These are phyloP conservation scores for Melieria omissa DNA, from an alignment of 2,888 invertebrate genomes.

Conservation along the genomic window DNA sequence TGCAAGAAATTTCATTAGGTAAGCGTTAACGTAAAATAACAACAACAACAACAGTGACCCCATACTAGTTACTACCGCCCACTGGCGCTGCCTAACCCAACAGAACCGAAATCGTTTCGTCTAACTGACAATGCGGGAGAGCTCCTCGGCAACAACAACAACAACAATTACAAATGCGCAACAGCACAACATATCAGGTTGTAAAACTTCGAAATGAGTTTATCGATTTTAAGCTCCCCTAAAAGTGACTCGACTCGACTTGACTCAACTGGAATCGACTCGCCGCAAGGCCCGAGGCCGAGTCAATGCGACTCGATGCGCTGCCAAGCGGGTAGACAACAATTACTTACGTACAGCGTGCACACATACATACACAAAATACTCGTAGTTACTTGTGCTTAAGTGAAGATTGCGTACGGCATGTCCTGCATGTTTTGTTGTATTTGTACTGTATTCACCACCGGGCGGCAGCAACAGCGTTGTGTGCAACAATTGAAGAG, in stretches of 20 bases:
- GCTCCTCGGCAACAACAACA: constrained; percentile 13
- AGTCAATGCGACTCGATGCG: no score
- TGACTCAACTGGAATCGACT: no score
- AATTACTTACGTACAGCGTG: no score
- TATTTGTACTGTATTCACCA: no score
- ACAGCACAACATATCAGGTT: constrained; percentile 35
- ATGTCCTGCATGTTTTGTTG: no score
- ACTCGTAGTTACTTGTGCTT: no score
- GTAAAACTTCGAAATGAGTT: constrained; percentile 46
- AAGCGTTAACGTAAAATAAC: constrained; percentile 18
- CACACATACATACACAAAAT: no score
- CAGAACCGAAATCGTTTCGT: constrained; percentile 1
- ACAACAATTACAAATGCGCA: background rate
- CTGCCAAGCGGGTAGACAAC: no score
- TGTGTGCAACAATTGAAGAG: no score
- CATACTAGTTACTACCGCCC: background rate
- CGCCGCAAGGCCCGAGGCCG: no score
- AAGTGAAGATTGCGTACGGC: no score
- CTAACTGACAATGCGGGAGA: constrained; percentile 5
- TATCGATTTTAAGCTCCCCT: constrained; percentile 44
- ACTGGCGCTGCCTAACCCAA: constrained; percentile 1
- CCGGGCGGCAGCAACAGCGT: no score
- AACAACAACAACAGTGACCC: constrained; percentile 14
- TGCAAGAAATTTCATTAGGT: constrained; percentile 35
- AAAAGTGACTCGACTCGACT: constrained; percentile 13